phyloP scores from a whole-genome alignment of 2,888 invertebrate genomes.

The Sphinx pinastri region DNA sequence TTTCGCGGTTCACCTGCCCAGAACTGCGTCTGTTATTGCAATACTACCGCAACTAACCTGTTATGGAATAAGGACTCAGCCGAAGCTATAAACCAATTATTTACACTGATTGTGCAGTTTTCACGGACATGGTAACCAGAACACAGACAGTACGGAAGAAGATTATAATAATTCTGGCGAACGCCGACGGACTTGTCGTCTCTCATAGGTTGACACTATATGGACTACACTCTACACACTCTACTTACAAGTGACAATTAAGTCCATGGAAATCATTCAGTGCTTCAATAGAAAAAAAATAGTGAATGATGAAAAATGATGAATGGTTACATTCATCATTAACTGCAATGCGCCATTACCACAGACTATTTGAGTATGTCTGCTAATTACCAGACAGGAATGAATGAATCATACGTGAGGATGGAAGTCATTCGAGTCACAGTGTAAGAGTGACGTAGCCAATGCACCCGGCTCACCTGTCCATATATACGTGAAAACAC shows the following conservation, averaged over 20 bases:
- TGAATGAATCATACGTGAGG: slow-evolving; percentile 19
- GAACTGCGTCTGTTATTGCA: background rate
- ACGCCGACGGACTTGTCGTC: no score
- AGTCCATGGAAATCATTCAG: no score
- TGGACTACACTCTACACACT: no score
- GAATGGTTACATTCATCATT: no score
- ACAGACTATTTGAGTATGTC: background rate
- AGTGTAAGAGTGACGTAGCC: slow-evolving; percentile 43
- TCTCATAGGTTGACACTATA: no score
- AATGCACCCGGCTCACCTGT: slow-evolving; percentile 5
- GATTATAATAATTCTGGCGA: no score
- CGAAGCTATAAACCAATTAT: background rate
- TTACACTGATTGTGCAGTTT: background rate
- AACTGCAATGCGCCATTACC: background rate
- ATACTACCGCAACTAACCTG: background rate
- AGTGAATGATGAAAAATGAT: no score
- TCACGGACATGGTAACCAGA: background rate
- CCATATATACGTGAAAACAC: slow-evolving; percentile 9
- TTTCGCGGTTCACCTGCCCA: slow-evolving; percentile 9
- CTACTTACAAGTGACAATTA: no score
- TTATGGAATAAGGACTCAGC: background rate
- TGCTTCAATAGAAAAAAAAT: no score
- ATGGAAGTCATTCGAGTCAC: background rate
- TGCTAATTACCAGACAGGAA: background rate
- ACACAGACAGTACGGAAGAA: no score